These are phyloP conservation scores for Ptychobarbus kaznakovi DNA, from an alignment of 2,797 vertebrate species.

Conservation along the genomic window DNA sequence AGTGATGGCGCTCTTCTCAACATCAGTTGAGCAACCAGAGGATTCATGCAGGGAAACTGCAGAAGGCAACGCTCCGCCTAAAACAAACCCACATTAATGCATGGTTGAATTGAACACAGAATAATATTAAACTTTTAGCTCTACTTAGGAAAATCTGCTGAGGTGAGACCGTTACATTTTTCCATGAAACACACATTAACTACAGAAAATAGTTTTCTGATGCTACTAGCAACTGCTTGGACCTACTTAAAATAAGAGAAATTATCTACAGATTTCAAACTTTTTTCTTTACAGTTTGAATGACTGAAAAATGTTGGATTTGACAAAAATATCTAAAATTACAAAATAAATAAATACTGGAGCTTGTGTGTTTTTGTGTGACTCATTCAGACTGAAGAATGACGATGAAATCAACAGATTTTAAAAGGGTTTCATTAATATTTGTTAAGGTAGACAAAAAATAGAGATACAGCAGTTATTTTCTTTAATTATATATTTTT, in stretches of 20 bases:
- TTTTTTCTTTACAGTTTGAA: neutral
- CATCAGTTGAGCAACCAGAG: conserved; percentile 90
- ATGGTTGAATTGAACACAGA: neutral
- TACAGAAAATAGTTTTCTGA: neutral
- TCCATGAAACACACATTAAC: neutral
- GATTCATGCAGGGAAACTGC: conserved; percentile 88
- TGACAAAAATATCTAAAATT: neutral
- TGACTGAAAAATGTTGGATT: neutral
- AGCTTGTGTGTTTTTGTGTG: neutral
- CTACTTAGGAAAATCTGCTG: neutral
- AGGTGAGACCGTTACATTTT: neutral
- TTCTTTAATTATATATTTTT: neutral
- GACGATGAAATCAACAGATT: neutral
- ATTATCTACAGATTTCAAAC: neutral
- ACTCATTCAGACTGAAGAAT: neutral
- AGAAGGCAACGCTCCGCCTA: conserved; percentile 86
- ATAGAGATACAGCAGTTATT: neutral
- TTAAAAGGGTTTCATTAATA: neutral
- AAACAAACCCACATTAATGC: conserved; percentile 17
- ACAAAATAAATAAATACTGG: neutral
- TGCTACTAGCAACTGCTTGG: neutral
- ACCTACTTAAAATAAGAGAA: neutral
- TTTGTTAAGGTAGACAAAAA: neutral
- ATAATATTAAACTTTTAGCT: neutral
- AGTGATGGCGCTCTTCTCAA: conserved; percentile 81